These are phyloP conservation scores for Torymus auratus DNA, from an alignment of 2,888 invertebrate genomes.

Conservation along the genomic window DNA sequence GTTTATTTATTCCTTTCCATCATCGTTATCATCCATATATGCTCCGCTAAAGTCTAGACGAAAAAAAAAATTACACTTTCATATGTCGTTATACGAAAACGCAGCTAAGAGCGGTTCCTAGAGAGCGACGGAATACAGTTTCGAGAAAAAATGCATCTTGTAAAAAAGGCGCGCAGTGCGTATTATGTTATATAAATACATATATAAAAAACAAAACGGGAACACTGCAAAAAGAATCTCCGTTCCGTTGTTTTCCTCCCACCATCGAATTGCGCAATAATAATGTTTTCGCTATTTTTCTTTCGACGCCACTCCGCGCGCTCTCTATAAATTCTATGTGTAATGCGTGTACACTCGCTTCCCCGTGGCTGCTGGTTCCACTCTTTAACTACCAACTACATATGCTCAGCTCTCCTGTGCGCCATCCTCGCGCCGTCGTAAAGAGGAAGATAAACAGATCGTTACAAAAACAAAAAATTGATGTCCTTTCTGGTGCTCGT, in stretches of 20 bases:
- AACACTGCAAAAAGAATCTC: background rate
- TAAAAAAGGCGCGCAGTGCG: no score
- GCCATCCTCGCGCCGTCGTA: constrained; percentile 30
- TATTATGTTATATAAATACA: no score
- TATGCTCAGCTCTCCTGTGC: background rate
- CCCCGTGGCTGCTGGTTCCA: no score
- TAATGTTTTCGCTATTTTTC: background rate
- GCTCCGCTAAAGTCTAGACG: background rate
- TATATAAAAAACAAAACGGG: no score
- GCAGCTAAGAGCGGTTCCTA: constrained; percentile 32
- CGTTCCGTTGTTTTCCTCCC: background rate
- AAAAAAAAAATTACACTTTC: no score
- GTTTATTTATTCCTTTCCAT: background rate
- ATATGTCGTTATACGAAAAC: constrained; percentile 17
- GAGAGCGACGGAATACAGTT: constrained; percentile 39
- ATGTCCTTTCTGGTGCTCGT: constrained; percentile 1
- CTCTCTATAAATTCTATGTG: constrained; percentile 13
- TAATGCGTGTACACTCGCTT: background rate
- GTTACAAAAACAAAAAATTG: constrained; percentile 12
- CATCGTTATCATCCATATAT: background rate
- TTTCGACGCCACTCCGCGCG: constrained; percentile 19
- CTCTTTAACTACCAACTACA: no score
- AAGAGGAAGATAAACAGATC: constrained; percentile 36
- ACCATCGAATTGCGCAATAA: constrained; percentile 10
- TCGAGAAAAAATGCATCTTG: background rate